phyloP scores from a whole-genome alignment of 2,888 invertebrate species.

The Glaucopsyche alexis region DNA sequence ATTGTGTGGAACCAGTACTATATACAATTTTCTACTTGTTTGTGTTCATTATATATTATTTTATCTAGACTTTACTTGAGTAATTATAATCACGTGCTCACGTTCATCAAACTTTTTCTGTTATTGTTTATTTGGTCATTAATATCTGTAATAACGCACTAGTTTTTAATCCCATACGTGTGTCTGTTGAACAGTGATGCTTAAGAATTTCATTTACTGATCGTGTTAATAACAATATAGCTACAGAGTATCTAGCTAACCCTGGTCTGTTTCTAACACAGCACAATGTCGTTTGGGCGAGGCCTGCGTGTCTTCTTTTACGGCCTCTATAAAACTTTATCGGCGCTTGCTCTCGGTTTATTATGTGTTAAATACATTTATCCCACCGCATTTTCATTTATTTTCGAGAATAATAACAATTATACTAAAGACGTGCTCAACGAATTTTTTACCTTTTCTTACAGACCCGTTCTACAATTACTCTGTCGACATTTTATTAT shows the following conservation, averaged over 20 bases:
- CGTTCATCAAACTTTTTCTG: too few species aligned
- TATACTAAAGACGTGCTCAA: slow-evolving; percentile 20
- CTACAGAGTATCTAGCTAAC: background rate
- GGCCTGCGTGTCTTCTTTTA: slow-evolving; percentile 49
- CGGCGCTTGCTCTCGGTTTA: slow-evolving; percentile 50
- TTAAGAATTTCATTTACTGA: background rate
- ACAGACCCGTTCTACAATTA: slow-evolving; percentile 5
- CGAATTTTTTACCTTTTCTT: slow-evolving; percentile 17
- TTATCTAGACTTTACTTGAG: too few species aligned
- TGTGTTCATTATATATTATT: background rate
- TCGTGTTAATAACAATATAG: background rate
- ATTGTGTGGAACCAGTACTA: background rate
- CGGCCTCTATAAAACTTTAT: slow-evolving; percentile 53
- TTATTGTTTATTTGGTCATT: too few species aligned
- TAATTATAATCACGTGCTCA: too few species aligned
- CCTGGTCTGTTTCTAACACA: slow-evolving; percentile 39
- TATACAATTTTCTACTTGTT: background rate
- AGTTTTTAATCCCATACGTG: background rate
- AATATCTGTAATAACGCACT: too few species aligned
- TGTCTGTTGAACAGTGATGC: background rate
- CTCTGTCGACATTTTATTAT: background rate
- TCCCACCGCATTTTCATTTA: slow-evolving; percentile 31
- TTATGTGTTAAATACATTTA: slow-evolving; percentile 53
- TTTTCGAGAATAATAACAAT: slow-evolving; percentile 26
- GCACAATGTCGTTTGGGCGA: slow-evolving; percentile 45